Evolutionary conservation across 2,797 vertebrate genomes (phyloP), one percentile per base, ranked within the genome.

Genomic region (Dermochelys coriacea): DNA sequence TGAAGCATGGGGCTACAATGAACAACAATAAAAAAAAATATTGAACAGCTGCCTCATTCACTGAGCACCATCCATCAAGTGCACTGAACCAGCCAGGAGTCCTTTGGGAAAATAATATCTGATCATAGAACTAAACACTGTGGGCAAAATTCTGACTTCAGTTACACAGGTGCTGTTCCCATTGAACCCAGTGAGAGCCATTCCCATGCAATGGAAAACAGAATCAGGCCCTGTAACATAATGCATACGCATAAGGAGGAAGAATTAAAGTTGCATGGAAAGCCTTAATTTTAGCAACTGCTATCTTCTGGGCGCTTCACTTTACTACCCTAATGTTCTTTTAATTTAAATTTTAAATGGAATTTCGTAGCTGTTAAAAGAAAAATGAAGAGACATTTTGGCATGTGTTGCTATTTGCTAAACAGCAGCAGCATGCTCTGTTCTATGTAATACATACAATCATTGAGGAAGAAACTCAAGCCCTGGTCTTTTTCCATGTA

Each of bases 41-140:
- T 96, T 89, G 93, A 92, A 86, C 97, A 97, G 96, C 96, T 97
- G 97, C 87, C 80, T 94, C 90, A 47, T 93, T 94, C 88, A 91
- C 82, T 47, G 64, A 84, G 84, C 89, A 82, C 82, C 95, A 47
- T 97, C 84, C 93, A 85, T 93, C 94, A 95, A 6, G 84, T 9
- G 88, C 82, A 80, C 51, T 86, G 82, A 91, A 77, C 91, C 51
- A 89, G 54, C 15, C 64, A 80, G 45, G 15, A 87, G 81, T 25
- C 5, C 21, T 45, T 80, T 0, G 11, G 85, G 29, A 91, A 93
- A 82, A 87, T 97, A 96, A 96, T 91, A 96, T 96, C 29, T 47
- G 80, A 84, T 41, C 84, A 15, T 96, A 96, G 94, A 97, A 97
- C 89, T 80, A 87, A 96, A 96, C 85, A 80, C 93, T 37, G 34